A percentile compares a stretch with the other conserved stretches of the same genome.
phyloP scores from a whole-genome alignment of 2,113 vertebrate genomes.

The Phainopepla nitens region DNA sequence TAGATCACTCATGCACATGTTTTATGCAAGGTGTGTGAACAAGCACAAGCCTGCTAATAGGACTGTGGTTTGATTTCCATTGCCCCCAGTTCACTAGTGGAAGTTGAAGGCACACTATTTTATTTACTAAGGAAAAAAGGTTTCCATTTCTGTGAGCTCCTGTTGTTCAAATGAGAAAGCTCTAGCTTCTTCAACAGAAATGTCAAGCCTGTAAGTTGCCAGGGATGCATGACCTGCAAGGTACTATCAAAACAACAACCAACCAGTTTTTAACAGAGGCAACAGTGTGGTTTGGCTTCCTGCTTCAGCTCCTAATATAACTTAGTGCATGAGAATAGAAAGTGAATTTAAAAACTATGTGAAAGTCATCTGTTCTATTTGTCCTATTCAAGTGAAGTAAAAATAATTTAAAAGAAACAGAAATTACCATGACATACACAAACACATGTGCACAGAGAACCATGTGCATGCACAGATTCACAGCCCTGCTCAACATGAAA shows the following conservation, averaged over 20 bases:
- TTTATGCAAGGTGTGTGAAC: background rate
- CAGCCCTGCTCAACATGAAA: background rate
- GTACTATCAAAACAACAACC: background rate
- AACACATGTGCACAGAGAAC: background rate
- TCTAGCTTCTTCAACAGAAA: background rate
- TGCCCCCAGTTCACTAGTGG: background rate
- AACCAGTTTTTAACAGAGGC: background rate
- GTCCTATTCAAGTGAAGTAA: background rate
- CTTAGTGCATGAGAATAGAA: background rate
- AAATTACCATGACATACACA: background rate
- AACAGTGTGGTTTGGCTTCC: background rate
- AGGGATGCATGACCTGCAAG: background rate
- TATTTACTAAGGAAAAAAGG: background rate
- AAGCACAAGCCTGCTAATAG: background rate
- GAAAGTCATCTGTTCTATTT: background rate
- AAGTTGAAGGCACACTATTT: background rate
- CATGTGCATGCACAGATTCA: background rate
- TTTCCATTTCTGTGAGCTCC: background rate
- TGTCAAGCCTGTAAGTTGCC: background rate
- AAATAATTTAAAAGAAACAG: background rate
- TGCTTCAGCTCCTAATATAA: background rate
- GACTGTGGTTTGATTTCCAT: background rate
- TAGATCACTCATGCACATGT: background rate
- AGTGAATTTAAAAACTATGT: background rate
- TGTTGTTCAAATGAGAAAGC: background rate